Percentiles rank a stretch among this genome's conserved stretches.
These are phyloP conservation scores for Drosophila pectinifera DNA, from an alignment of 1,140 invertebrate genomes.

Conservation along the genomic window DNA sequence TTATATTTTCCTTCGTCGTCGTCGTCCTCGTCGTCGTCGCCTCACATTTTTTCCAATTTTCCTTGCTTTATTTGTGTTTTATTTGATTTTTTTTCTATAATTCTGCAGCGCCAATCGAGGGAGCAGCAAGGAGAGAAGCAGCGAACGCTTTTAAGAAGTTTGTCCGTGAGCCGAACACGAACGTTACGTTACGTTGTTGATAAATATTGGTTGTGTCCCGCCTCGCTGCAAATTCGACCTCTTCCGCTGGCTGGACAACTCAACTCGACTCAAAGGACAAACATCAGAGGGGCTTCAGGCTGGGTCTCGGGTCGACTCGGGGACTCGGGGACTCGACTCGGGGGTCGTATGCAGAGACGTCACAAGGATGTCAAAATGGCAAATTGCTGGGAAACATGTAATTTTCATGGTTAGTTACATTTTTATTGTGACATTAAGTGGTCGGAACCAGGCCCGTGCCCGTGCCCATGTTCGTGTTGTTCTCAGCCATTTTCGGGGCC, in stretches of 20 bases:
- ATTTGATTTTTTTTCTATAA: conserved; percentile 76
- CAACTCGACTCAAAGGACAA: conserved; percentile 48
- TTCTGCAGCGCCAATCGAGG: conserved; percentile 54
- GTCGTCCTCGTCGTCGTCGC: background rate
- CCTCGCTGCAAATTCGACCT: conserved; percentile 15
- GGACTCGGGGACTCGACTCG: too few species aligned
- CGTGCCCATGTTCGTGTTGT: conserved; percentile 32
- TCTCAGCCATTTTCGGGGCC: conserved; percentile 42
- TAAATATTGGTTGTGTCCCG: conserved; percentile 75
- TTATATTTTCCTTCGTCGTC: conserved; percentile 19
- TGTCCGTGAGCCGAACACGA: conserved; percentile 69
- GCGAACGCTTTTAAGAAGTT: conserved; percentile 73
- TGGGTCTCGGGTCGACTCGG: conserved; percentile 1
- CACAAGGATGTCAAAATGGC: conserved; percentile 70
- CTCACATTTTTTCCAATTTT: conserved; percentile 55
- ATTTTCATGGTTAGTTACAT: conserved; percentile 84
- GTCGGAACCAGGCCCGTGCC: conserved; percentile 37
- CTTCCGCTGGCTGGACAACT: conserved; percentile 39
- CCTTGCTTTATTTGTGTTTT: conserved; percentile 61
- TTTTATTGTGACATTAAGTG: conserved; percentile 83
- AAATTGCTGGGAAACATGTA: conserved; percentile 83
- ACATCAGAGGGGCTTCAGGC: conserved; percentile 24
- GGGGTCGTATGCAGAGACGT: conserved; percentile 60
- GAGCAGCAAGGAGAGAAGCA: conserved; percentile 9
- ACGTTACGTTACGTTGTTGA: conserved; percentile 76